These are phyloP conservation scores for Pseudochirops corinnae DNA, from an alignment of 2,797 vertebrate genomes.

Conservation along the genomic window DNA sequence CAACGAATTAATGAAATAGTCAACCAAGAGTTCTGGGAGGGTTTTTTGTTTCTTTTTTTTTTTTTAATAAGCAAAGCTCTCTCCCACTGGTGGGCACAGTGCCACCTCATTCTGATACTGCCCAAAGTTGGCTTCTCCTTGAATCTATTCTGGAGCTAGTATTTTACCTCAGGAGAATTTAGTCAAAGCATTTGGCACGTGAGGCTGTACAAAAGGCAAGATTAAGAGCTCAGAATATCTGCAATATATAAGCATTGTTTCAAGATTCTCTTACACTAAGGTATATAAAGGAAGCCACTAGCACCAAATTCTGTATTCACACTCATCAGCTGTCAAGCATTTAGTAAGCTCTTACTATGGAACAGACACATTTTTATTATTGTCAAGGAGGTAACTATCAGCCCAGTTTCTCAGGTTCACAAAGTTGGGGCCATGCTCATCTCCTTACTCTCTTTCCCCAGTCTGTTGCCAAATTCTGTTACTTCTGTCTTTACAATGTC, in stretches of 20 bases:
- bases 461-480: neutral
- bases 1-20: constrained; percentile 69
- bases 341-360: neutral
- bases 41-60: neutral
- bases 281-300: constrained; percentile 73
- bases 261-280: constrained; percentile 71
- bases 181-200: constrained; percentile 73
- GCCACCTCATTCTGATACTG: constrained; percentile 67
- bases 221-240: constrained; percentile 73
- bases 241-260: constrained; percentile 61
- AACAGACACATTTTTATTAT: neutral
- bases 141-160: constrained; percentile 68
- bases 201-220: constrained; percentile 74
- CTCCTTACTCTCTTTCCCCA: neutral
- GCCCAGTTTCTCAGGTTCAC: neutral
- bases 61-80: constrained; percentile 45
- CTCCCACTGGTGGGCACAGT: constrained; percentile 63
- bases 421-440: neutral
- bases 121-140: constrained; percentile 71
- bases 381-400: neutral
- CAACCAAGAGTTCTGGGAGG: constrained; percentile 57
- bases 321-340: neutral
- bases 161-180: constrained; percentile 76
- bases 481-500: neutral
- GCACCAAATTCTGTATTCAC: constrained; percentile 47